A percentile compares a stretch with the other conserved stretches of the same genome.
Evolutionary conservation across 1,140 invertebrate species (phyloP).

Genomic region (Piezodorus guildinii): DNA sequence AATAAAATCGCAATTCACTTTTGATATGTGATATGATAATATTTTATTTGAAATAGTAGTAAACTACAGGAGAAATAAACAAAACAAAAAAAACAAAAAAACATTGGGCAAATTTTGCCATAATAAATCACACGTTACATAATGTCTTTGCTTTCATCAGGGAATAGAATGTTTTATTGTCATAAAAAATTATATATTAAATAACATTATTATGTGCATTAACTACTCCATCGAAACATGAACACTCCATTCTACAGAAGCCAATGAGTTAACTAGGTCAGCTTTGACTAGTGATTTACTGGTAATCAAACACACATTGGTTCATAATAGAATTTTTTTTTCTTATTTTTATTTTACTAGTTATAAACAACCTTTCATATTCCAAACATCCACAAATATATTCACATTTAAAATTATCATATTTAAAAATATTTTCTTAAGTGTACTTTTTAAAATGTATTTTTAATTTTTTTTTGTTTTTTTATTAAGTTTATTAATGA

Average conservation of each 20-base stretch:
- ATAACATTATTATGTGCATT: not conserved
- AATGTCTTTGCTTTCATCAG: not conserved
- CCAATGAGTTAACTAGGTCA: slow-evolving; percentile 5
- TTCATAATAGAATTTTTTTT: slow-evolving; percentile 1
- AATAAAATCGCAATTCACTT: not conserved
- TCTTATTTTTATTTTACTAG: not conserved
- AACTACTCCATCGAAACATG: not conserved
- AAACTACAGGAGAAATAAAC: too few species aligned
- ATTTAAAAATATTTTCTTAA: slow-evolving; percentile 1
- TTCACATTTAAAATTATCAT: not conserved
- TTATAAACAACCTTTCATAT: slow-evolving; percentile 1
- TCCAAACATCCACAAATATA: slow-evolving; percentile 1
- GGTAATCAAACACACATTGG: slow-evolving; percentile 13
- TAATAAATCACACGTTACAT: not conserved
- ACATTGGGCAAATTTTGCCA: too few species aligned
- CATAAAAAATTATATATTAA: slow-evolving; percentile 10
- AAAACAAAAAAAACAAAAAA: too few species aligned
- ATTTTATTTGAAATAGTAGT: not conserved
- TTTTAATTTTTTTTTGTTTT: too few species aligned
- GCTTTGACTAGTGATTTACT: slow-evolving; percentile 10
- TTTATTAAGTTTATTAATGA: not conserved
- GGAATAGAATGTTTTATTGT: slow-evolving; percentile 3
- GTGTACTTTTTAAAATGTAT: not conserved
- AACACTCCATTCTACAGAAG: slow-evolving; percentile 9
- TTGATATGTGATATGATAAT: slow-evolving; percentile 10